phyloP scores from a whole-genome alignment of 2,113 vertebrate genomes.

The Anoura caudifer region DNA sequence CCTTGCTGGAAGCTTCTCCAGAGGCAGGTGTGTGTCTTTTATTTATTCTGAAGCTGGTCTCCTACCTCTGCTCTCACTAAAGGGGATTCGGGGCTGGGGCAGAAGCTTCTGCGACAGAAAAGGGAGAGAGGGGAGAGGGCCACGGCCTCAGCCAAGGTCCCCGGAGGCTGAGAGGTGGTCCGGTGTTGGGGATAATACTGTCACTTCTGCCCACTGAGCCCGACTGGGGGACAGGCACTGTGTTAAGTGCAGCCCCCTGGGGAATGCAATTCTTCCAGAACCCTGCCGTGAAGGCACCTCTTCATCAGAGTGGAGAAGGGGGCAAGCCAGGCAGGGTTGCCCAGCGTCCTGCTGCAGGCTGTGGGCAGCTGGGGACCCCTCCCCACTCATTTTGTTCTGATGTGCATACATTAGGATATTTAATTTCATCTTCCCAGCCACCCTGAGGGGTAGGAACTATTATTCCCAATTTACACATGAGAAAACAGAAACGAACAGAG shows the following conservation, averaged over 20 bases:
- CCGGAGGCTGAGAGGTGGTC: rapidly evolving
- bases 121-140: neutral
- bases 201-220: neutral
- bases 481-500: neutral
- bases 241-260: neutral
- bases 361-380: rapidly evolving
- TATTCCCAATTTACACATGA: neutral
- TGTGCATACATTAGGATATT: rapidly evolving
- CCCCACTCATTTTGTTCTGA: neutral
- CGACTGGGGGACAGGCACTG: neutral
- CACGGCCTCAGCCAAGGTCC: neutral
- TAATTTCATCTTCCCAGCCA: neutral
- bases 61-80: neutral
- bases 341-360: neutral
- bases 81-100: neutral
- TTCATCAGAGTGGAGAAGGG: neutral
- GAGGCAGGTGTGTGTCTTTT: neutral
- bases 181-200: neutral
- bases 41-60: neutral
- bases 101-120: neutral
- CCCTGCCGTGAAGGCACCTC: neutral
- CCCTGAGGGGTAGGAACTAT: neutral
- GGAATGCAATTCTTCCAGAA: neutral
- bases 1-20: neutral
- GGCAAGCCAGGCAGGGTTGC: neutral